These are phyloP conservation scores for Lydus trimaculatus DNA, from an alignment of 2,888 invertebrate species.

Conservation along the genomic window DNA sequence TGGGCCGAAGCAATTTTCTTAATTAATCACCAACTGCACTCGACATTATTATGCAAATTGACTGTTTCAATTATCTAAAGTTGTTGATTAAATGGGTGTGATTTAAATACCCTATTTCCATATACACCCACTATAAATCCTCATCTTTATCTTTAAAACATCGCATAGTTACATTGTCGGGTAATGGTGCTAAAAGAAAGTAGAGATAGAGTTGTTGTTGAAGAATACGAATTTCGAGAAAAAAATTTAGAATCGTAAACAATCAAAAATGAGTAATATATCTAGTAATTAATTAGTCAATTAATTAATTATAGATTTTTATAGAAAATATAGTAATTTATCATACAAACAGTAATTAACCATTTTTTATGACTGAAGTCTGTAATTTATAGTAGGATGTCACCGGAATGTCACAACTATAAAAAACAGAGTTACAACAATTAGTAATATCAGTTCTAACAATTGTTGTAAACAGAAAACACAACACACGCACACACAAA, in stretches of 20 bases:
- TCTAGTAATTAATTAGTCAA: neutral
- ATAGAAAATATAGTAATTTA: neutral
- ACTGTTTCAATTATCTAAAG: neutral
- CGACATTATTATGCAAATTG: neutral
- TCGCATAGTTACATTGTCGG: too few relatives aligned
- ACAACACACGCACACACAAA: neutral
- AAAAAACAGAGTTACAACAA: neutral
- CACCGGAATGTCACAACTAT: neutral
- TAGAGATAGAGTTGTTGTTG: too few relatives aligned
- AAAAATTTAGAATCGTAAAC: too few relatives aligned
- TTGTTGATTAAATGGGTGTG: neutral
- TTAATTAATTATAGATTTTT: neutral
- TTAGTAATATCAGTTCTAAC: neutral
- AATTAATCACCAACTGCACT: neutral
- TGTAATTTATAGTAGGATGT: neutral
- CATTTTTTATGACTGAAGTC: neutral
- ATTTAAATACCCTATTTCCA: neutral
- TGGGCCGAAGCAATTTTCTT: neutral
- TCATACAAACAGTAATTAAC: neutral
- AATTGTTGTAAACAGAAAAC: neutral
- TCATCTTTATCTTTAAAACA: neutral
- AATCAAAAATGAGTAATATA: too few relatives aligned
- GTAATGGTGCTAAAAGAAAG: too few relatives aligned
- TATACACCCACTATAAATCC: too few relatives aligned
- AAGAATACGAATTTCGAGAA: neutral